Evolutionary conservation across 2,888 invertebrate genomes (phyloP), one percentile per base, ranked within the genome.

Genomic region (Sphecodes monilicornis): DNA sequence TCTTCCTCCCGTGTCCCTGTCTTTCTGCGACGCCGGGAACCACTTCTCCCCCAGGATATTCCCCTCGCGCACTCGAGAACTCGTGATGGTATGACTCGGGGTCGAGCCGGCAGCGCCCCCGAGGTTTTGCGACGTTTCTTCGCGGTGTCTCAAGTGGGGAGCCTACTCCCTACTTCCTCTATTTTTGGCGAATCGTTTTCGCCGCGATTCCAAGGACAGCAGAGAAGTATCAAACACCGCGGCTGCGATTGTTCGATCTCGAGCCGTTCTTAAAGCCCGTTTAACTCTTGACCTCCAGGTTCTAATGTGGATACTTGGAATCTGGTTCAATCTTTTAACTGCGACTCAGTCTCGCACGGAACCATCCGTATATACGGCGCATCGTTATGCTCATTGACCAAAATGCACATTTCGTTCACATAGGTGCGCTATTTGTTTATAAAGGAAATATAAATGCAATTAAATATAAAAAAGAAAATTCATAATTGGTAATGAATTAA

Each of bases 11-110:
- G 73, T 54, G 75, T 75, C 81, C 78, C 77, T 71, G 69, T 78
- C 85, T 70, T 68, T 60, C 50, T 77, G 36, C 77, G 22, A 29
- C 69, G 57, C 73, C 84, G 82, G 80, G 86, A 86, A 85, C 87
- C 89, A 88, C 89, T 91, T 87, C 86, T 87, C 80, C 76, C 87
- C 70, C 82, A 82, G 84, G 85, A 75, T 84, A 78, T 83, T 76
- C 80, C 72, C 84, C 70, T 46, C 76, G 57, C 70, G 66, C 71
- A 79, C 81, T 87, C 76, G 79, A 85, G 81, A 77, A 80, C 78
- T 85, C 80, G 88, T 85, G 85, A 86, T 88, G 84, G 80, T 80
- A 88, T 75, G 89, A 86, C 64, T n/a, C 54, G 64, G 64, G 69
- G 72, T 83, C 76, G 72, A 73, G 72, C 43, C 54, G 46, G 39